Conservation (phyloP, 2,113 vertebrate species). For the Calcarius ornatus region DNA sequence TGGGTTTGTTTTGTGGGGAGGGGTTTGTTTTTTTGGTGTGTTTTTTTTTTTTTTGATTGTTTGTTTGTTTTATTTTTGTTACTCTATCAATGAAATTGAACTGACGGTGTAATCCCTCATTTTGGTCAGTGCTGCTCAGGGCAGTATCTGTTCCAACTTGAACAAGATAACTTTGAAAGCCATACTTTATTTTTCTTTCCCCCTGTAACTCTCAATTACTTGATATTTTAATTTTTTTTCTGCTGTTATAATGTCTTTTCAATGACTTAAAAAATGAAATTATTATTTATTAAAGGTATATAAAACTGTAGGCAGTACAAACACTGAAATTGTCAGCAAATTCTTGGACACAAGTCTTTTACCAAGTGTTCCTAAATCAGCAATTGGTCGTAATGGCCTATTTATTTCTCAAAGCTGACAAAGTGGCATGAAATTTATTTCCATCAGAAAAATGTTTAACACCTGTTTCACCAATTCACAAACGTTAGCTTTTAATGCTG, state of each 20-base stretch:
- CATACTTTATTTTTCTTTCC: not conserved
- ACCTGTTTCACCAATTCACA: conserved; percentile 40
- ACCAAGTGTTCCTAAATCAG: not conserved
- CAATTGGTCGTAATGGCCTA: conserved; percentile 6
- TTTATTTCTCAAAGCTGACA: conserved; percentile 36
- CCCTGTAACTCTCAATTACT: not conserved
- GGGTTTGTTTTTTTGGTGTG: not conserved
- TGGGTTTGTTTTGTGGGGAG: not conserved
- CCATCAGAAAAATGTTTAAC: conserved; percentile 36
- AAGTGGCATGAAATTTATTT: conserved; percentile 42
- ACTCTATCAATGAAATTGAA: not conserved
- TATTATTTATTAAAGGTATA: not conserved
- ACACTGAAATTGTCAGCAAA: not conserved
- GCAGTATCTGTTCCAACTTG: not conserved
- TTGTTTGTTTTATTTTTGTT: too few species aligned
- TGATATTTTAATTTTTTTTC: not conserved
- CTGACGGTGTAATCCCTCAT: not conserved
- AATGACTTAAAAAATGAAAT: not conserved
- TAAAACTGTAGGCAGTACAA: not conserved
- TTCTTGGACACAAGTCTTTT: conserved; percentile 7
- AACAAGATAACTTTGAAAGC: not conserved
- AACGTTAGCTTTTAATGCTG: conserved; percentile 40
- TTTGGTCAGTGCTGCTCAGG: not conserved
- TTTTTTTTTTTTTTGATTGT: too few species aligned
- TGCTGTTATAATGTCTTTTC: not conserved